phyloP scores from a whole-genome alignment of 1,140 invertebrate genomes.

The Tetragnatha versicolor region DNA sequence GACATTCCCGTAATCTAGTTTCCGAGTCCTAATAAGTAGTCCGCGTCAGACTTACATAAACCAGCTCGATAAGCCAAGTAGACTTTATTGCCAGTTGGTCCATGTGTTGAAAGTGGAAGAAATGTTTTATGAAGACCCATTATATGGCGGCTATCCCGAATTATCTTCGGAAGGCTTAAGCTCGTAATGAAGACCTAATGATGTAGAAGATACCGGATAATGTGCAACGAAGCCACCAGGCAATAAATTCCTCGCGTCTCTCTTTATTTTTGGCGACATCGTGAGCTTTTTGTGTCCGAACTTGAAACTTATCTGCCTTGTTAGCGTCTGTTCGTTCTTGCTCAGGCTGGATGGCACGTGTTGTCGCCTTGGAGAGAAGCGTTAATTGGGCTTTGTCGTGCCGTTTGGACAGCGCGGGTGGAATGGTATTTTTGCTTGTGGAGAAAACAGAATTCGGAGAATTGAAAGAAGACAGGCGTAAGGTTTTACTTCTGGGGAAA shows the following conservation, averaged over 20 bases:
- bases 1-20: slow-evolving; percentile 21
- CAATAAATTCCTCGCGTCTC: slow-evolving; percentile 27
- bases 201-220: slow-evolving; percentile 40
- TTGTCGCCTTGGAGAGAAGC: too few species aligned
- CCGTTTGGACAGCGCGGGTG: too few species aligned
- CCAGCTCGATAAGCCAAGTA: neutral
- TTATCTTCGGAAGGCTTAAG: slow-evolving; percentile 33
- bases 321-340: too few species aligned
- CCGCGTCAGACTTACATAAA: slow-evolving; percentile 11
- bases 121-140: slow-evolving; percentile 49
- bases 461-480: too few species aligned
- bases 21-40: slow-evolving; percentile 1
- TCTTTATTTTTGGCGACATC: slow-evolving; percentile 1
- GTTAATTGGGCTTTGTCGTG: too few species aligned
- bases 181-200: slow-evolving; percentile 40
- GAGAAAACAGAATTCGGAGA: too few species aligned
- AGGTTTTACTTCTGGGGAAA: too few species aligned
- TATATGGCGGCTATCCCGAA: slow-evolving; percentile 31
- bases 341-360: too few species aligned
- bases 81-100: slow-evolving; percentile 27
- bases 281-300: neutral
- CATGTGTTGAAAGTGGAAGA: slow-evolving; percentile 41
- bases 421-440: too few species aligned
- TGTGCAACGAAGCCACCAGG: slow-evolving; percentile 16
- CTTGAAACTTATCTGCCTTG: slow-evolving; percentile 16